Base-by-base conservation (phyloP, 2,797 vertebrate species). In the Tenualosa thibaudeaui region DNA sequence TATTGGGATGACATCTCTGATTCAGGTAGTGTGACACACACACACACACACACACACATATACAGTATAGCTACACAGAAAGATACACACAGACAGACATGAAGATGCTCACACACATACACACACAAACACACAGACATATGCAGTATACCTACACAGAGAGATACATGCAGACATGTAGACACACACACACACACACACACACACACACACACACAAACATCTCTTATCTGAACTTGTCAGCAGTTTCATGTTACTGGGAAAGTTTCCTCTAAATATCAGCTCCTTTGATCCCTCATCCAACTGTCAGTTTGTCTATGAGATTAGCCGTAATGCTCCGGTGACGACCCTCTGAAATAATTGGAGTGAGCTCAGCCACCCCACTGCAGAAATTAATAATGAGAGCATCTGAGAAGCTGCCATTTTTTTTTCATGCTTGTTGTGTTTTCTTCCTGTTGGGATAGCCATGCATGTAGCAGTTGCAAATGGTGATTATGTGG, bases 1-100 rank as follows among this genome's bases (percentile, higher is more conserved):
- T 99, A 99, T 92, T 99, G 98, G 98, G 98, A 99, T 0, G 98
- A 99, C 89, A 99, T 99, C 93, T 99, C 98, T 0, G 98, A 99
- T 51, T 99, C 98, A 56, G 98, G 98, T 99, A 96, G 84, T 2
- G 15, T 85, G 53, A 2, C 0, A 31, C 3, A 31, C 50, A 37
- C 53, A 58, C 50, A 56, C 15, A 43, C 68, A 43, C 37, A 19
- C 68, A 43, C 62, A 68, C 62, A 75, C 68, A 40, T 37, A 31
- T 12, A 13, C 51, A 53, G 9, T 53, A 10, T 53, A 12, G 19
- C 19, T 3, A 19, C 58, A 62, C n/a, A n/a, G 1, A 62, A 4
- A 24, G 3, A 62, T 8, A 62, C 9, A 2, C 60, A 5, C 1
- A 31, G 0, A 26, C 49, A 31, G 24, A 56, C 49, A 54, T 10